Evolutionary conservation across 2,797 vertebrate species (phyloP).

Genomic region (Tachyglossus aculeatus): DNA sequence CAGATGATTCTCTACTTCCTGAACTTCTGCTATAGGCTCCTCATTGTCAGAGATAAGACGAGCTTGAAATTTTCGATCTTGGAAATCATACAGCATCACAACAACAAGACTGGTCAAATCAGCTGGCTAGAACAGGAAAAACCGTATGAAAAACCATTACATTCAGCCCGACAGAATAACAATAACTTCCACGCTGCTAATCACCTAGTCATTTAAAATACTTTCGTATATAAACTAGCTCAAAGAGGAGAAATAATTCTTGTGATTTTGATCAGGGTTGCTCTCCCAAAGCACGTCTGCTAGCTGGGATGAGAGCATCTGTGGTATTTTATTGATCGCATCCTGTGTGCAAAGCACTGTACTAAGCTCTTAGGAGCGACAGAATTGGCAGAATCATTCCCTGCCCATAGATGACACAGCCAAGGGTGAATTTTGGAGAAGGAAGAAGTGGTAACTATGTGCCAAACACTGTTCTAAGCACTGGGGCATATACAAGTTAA

Average conservation of each 20-base stretch:
- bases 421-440: no score
- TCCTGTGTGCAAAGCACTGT: no score
- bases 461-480: no score
- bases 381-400: neutral
- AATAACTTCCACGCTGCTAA: neutral
- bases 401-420: no score
- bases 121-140: conserved; percentile 74
- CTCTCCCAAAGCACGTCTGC: no score
- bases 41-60: conserved; percentile 60
- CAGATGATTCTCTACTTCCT: conserved; percentile 79
- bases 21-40: conserved; percentile 78
- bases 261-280: no score
- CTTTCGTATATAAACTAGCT: neutral
- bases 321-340: no score
- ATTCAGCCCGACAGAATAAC: neutral
- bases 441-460: no score
- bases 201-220: neutral
- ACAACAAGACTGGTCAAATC: conserved; percentile 84
- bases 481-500: no score
- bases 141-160: conserved; percentile 6
- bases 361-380: no score
- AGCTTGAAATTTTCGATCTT: conserved; percentile 85
- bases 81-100: conserved; percentile 89
- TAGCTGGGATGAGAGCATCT: no score
- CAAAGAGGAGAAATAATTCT: conserved; percentile 1